Evolutionary conservation across 2,888 invertebrate species (phyloP).

Genomic region (Mythimna albipuncta): DNA sequence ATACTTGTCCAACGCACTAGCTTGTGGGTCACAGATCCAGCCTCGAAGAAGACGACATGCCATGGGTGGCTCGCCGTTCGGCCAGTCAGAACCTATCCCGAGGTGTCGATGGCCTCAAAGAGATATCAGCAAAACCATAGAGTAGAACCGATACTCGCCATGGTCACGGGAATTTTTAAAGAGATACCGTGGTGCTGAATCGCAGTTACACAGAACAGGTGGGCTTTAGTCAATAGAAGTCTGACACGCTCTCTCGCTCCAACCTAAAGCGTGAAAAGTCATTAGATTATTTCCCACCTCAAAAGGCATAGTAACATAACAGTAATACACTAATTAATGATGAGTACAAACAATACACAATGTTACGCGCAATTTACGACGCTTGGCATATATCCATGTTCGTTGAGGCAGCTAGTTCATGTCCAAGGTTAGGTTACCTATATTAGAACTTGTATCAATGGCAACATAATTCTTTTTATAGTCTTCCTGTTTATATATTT

Average conservation of each 20-base stretch:
- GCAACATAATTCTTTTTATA: slow-evolving; percentile 3
- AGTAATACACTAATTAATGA: neutral
- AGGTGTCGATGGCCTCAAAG: too few relatives aligned
- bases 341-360: slow-evolving; percentile 2
- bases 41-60: neutral
- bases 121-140: too few relatives aligned
- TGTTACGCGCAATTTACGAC: slow-evolving; percentile 6
- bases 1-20: neutral
- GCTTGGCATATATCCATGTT: slow-evolving; percentile 50
- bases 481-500: slow-evolving; percentile 1
- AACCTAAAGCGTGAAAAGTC: too few relatives aligned
- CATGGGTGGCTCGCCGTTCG: too few relatives aligned
- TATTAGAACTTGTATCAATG: slow-evolving; percentile 25
- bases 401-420: slow-evolving; percentile 17
- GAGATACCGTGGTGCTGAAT: too few relatives aligned
- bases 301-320: slow-evolving; percentile 11
- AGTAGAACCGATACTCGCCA: too few relatives aligned
- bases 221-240: too few relatives aligned
- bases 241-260: too few relatives aligned
- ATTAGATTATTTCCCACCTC: too few relatives aligned
- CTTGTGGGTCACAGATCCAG: neutral
- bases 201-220: too few relatives aligned
- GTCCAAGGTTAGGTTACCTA: slow-evolving; percentile 44
- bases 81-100: too few relatives aligned
- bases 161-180: too few relatives aligned